phyloP scores from a whole-genome alignment of 2,113 vertebrate genomes.

The Camarhynchus parvulus region DNA sequence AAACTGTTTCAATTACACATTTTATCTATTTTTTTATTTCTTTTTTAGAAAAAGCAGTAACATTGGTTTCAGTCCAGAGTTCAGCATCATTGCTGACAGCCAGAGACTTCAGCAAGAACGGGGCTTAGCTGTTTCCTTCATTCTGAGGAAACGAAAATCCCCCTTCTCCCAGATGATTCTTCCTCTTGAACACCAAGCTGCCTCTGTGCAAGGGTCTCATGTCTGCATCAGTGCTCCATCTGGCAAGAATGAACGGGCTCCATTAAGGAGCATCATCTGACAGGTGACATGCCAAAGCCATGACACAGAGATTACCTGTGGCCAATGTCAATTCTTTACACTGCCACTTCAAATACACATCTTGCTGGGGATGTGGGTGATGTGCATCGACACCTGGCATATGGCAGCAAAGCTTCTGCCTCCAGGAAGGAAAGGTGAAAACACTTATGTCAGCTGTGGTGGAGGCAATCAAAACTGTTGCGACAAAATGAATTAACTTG shows the following conservation, averaged over 20 bases:
- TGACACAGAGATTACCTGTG: not conserved
- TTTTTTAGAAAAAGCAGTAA: not conserved
- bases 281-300: slow-evolving; percentile 2
- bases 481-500: not conserved
- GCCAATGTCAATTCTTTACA: not conserved
- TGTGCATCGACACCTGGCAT: not conserved
- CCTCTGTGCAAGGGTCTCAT: not conserved
- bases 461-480: not conserved
- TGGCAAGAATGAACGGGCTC: not conserved
- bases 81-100: not conserved
- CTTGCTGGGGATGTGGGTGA: not conserved
- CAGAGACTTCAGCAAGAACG: not conserved
- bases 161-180: not conserved
- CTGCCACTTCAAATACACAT: not conserved
- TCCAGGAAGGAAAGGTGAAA: not conserved
- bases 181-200: not conserved
- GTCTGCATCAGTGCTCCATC: not conserved
- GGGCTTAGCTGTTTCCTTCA: not conserved
- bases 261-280: not conserved
- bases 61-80: not conserved
- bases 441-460: not conserved
- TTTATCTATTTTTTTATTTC: not conserved
- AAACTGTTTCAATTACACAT: not conserved
- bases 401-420: slow-evolving; percentile 15
- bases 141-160: not conserved